Conservation (phyloP, 64 coral and sea anemone genomes). For the Actinia tenebrosa region DNA sequence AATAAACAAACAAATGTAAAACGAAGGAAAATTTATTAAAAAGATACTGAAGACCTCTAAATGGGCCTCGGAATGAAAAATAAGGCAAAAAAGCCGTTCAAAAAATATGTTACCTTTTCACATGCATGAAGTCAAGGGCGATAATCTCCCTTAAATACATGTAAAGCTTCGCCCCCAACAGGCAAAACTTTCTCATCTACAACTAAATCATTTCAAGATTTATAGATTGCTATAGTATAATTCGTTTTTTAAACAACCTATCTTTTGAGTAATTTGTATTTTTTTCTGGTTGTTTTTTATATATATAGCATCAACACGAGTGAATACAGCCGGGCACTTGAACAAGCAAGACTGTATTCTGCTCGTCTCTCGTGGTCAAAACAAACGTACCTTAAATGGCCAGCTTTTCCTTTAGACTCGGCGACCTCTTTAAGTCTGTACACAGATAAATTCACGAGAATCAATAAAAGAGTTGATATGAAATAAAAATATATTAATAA, state of each 20-base stretch:
- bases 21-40: neutral
- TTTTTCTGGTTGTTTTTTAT: neutral
- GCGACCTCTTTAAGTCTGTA: constrained; percentile 17
- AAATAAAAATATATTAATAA: neutral
- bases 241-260: neutral
- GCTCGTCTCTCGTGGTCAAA: neutral
- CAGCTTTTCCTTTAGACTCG: constrained; percentile 15
- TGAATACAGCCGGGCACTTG: neutral
- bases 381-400: constrained; percentile 24
- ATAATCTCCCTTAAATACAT: neutral
- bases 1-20: neutral
- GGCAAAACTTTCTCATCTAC: neutral
- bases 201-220: neutral
- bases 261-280: neutral
- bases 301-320: neutral
- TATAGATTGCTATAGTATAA: neutral
- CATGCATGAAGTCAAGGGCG: neutral
- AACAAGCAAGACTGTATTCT: neutral
- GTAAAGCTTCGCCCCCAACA: neutral
- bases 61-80: neutral
- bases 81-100: neutral
- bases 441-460: neutral
- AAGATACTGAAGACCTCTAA: neutral
- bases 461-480: neutral
- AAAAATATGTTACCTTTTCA: neutral